Base-by-base conservation (phyloP, 2,797 vertebrate species). In the Pygocentrus nattereri region DNA sequence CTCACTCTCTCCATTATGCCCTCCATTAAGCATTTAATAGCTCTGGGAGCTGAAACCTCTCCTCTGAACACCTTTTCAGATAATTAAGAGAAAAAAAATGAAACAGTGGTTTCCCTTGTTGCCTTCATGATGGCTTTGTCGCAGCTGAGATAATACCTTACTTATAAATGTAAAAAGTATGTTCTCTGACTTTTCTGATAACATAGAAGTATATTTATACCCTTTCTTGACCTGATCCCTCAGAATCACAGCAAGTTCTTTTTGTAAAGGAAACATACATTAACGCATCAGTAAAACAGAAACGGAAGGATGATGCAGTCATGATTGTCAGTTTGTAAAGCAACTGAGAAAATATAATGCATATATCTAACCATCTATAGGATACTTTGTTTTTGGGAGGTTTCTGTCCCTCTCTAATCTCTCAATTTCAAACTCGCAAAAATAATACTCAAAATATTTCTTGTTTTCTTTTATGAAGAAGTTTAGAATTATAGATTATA, bases 21-120 rank as follows among this genome's bases (percentile, higher is more conserved):
- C 49, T 73, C 59, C 59, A 67, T 73, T 78, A 81, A 65, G 67
- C 16, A 59, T 75, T 31, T 81, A 81, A 76, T 69, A 81, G 41
- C 73, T 61, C 21, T 76, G 73, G 30, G 54, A 76, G 21, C 27
- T 70, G 18, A 76, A 76, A 70, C 38, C 34, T 80, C 25, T 52
- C 16, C 56, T 52, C 41, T 50, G 18, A 44, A 52, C 21, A 73
- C 34, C 52, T 69, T 69, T 34, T 73, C 52, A 31, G 31, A 61
- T 75, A 76, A 69, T 81, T 73, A 73, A 27, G 38, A 59, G 10
- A 56, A 34, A 68, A 74, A 59, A 10, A 2, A 10, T 59, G 4
- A 27, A 81, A 62, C 44, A 70, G 71, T 19, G 4, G 25, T 56
- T 58, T 25, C 21, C 34, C 23, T 58, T 78, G 16, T 41, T 77